Base-by-base conservation (phyloP, 2,797 vertebrate species). In the Argentina silus region DNA sequence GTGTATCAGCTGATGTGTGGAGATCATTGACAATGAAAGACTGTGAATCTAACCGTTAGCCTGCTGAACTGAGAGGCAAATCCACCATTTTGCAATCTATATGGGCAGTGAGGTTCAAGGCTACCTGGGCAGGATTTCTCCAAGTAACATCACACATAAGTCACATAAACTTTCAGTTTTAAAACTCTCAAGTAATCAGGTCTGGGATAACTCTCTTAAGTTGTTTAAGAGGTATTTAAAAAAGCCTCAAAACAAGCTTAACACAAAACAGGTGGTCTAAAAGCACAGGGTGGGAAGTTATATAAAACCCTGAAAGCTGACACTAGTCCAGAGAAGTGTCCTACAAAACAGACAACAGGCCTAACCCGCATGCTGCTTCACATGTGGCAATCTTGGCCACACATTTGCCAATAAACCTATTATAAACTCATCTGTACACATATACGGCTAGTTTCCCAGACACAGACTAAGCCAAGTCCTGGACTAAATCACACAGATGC, bases 1-100 rank as follows among this genome's bases (percentile, higher is more conserved):
- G 27, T 63, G n/a, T 0, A n/a, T 68, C 23, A 68, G 66, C 23
- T 42, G 66, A 68, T 17, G 27, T 56, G 10, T 43, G 36, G 10
- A 69, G 27, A 69, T 69, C 51, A 69, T 69, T 69, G 51, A 69
- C 51, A 43, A 56, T 27, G 65, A 11, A 27, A 50, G 27, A 50
- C 5, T 67, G 21, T 50, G 3, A 67, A 67, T 50, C 11, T 12
- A 3, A 14, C 15, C 15, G 15, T 43, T 5, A 43, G 2, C 42
- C 9, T 12, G 10, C 15, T 17, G 42, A 45, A 63, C 14, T 43
- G 27, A 43, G 27, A 62, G 36, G 36, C n/a, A 43, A n/a, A 43
- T n/a, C 42, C 61, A 44, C 27, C 27, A n/a, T 27, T 27, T 9
- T 53, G 21, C 57, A 11, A 27, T 21, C 57, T 1, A 59, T 59